phyloP scores from a whole-genome alignment of 2,797 vertebrate genomes.

The Balearica regulorum region DNA sequence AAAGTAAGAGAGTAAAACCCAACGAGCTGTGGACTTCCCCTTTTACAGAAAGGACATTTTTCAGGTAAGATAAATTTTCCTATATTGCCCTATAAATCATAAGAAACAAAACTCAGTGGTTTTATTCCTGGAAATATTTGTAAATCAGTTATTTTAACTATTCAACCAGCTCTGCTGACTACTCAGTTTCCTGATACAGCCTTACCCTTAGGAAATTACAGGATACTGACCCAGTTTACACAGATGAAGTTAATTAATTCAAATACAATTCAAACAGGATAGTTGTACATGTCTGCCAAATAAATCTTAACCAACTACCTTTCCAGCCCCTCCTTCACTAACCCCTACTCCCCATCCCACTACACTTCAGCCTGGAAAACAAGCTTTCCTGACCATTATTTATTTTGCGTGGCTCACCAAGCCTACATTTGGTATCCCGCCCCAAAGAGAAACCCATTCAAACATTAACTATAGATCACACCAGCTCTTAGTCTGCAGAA shows the following conservation, averaged over 20 bases:
- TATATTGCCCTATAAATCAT: conserved; percentile 61
- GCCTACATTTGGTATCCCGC: conserved; percentile 1
- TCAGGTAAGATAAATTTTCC: conserved; percentile 68
- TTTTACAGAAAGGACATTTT: conserved; percentile 51
- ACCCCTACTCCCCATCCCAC: not conserved
- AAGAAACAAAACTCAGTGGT: conserved; percentile 24
- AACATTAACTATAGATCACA: conserved; percentile 43
- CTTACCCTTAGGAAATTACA: conserved; percentile 65
- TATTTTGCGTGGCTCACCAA: conserved; percentile 47
- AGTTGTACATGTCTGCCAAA: conserved; percentile 41
- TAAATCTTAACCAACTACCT: conserved; percentile 65
- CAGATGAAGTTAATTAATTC: conserved; percentile 70
- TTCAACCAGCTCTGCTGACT: conserved; percentile 55
- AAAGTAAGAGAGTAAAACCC: conserved; percentile 36
- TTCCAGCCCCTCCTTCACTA: conserved; percentile 35
- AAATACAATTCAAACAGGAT: conserved; percentile 42
- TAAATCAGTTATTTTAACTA: conserved; percentile 66
- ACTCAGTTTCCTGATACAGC: conserved; percentile 53
- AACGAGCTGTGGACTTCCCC: conserved; percentile 15
- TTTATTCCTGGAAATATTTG: conserved; percentile 61
- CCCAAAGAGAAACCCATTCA: conserved; percentile 41
- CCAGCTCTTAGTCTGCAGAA: not conserved
- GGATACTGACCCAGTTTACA: conserved; percentile 59
- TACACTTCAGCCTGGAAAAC: conserved; percentile 1
- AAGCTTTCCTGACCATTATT: conserved; percentile 43